Evolutionary conservation across 1,140 invertebrate genomes (phyloP).

Genomic region (Sitobion miscanthi): DNA sequence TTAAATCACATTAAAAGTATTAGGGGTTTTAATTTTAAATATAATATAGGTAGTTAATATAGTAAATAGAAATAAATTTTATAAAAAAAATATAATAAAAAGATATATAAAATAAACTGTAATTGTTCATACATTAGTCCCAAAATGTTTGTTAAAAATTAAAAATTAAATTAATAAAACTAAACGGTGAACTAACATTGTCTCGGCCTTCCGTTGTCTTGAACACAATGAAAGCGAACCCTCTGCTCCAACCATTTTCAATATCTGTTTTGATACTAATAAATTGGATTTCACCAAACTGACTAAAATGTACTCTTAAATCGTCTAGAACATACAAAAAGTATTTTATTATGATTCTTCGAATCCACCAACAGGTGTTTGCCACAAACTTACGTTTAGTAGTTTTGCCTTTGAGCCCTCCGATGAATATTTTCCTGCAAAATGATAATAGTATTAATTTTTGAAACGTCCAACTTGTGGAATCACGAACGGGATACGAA

Average conservation of each 20-base stretch:
- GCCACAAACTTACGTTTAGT: constrained; percentile 85
- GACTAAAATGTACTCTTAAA: constrained; percentile 86
- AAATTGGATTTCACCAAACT: constrained; percentile 90
- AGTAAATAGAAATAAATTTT: neutral
- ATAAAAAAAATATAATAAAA: neutral
- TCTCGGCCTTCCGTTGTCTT: constrained; percentile 85
- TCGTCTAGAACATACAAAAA: constrained; percentile 77
- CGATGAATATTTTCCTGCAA: constrained; percentile 97
- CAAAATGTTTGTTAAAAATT: neutral
- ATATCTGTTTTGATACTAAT: constrained; percentile 94
- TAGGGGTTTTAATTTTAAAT: neutral
- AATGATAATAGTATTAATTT: constrained; percentile 28
- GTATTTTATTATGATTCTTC: neutral
- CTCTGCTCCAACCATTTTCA: constrained; percentile 85
- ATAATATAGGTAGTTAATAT: neutral
- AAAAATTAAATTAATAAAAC: neutral
- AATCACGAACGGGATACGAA: neutral
- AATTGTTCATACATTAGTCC: neutral
- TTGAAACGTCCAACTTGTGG: neutral
- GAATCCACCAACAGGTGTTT: neutral
- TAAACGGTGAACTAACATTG: constrained; percentile 70
- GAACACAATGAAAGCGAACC: constrained; percentile 96
- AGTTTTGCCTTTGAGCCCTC: constrained; percentile 96
- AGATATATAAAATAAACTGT: neutral
- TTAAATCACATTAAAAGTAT: neutral